phyloP scores from a whole-genome alignment of 2,113 vertebrate genomes.

The Megaceryle maxima region DNA sequence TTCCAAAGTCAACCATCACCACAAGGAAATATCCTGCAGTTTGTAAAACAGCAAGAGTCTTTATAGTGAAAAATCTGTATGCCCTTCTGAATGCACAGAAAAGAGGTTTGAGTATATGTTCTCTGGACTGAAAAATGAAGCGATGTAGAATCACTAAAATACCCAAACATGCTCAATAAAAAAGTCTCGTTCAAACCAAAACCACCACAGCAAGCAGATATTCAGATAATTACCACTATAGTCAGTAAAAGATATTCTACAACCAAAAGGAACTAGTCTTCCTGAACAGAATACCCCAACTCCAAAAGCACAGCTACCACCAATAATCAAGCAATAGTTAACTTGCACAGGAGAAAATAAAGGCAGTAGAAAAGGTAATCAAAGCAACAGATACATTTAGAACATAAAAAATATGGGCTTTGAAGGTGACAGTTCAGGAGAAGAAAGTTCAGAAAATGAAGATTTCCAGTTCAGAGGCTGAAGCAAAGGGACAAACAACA shows the following conservation, averaged over 20 bases:
- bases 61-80: not conserved
- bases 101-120: not conserved
- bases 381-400: not conserved
- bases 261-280: not conserved
- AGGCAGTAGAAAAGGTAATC: not conserved
- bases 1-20: not conserved
- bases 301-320: not conserved
- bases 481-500: not conserved
- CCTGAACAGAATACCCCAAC: not conserved
- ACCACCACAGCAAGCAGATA: not conserved
- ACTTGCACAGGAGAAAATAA: not conserved
- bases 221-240: not conserved
- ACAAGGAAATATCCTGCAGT: not conserved
- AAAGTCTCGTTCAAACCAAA: not conserved
- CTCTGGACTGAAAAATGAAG: not conserved
- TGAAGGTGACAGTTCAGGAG: not conserved
- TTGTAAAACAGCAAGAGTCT: not conserved
- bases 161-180: not conserved
- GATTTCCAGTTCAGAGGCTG: not conserved
- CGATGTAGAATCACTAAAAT: not conserved
- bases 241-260: not conserved
- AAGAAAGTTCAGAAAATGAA: not conserved
- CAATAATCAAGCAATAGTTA: not conserved
- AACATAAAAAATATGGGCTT: not conserved
- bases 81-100: not conserved